Evolutionary conservation across 2,113 vertebrate genomes (phyloP), one percentile per base, ranked within the genome.

Genomic region (Zeus faber): DNA sequence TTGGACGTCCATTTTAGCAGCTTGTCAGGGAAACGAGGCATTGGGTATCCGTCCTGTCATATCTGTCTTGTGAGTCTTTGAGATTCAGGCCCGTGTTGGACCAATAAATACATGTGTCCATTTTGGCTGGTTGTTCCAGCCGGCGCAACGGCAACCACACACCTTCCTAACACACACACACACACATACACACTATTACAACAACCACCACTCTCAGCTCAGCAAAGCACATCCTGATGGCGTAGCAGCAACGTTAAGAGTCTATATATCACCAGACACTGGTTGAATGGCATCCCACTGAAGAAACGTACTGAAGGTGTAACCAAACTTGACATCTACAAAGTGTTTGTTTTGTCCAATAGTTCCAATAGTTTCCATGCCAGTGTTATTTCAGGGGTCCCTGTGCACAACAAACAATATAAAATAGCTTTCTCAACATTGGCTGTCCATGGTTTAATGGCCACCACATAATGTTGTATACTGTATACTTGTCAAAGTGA

Each of bases 331-430:
- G n/a, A n/a, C n/a, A n/a, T n/a, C n/a, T n/a, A n/a, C n/a, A n/a
- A n/a, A n/a, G n/a, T n/a, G n/a, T n/a, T n/a, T n/a, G n/a, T n/a
- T n/a, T n/a, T n/a, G n/a, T n/a, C n/a, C n/a, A n/a, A 29, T 50
- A 18, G 6, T 50, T 21, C 44, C 67, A 59, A 56, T 27, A 9
- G 26, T 24, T 58, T 52, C 18, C 21, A 52, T 41, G 48, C 14
- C 49, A 49, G 43, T 55, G 46, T 62, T 58, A 35, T 59, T 64
- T 23, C n/a, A n/a, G n/a, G n/a, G 33, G 45, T 46, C 51, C 39
- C 24, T 40, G 66, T 25, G 43, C 50, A 52, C 29, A 40, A 20
- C 35, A 62, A 57, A 58, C 22, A 53, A 26, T 46, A 49, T 58
- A 57, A 37, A 58, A 53, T 9, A 3, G 4, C 6, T 43, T 24